Evolutionary conservation across 2,888 invertebrate genomes (phyloP).

Genomic region (Athrips mouffetella): DNA sequence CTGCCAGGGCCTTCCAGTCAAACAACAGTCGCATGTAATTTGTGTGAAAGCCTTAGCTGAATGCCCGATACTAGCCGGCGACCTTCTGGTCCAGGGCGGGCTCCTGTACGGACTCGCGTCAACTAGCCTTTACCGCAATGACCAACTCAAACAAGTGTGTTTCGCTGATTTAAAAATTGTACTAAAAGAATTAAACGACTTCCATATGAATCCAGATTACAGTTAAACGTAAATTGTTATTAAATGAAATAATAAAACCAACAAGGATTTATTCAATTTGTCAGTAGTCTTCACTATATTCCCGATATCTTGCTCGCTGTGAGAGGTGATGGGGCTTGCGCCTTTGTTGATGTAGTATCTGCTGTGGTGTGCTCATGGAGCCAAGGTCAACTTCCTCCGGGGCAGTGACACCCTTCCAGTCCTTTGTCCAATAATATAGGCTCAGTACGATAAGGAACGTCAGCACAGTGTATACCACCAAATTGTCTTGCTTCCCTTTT

Average conservation of each 20-base stretch:
- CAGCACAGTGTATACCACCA: constrained; percentile 38
- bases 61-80: constrained; percentile 59
- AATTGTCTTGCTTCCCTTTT: constrained; percentile 21
- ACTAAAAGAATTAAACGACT: not conserved
- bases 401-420: constrained; percentile 49
- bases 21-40: constrained; percentile 32
- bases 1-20: constrained; percentile 2
- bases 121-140: constrained; percentile 39
- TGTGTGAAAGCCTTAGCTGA: constrained; percentile 47
- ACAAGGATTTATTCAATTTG: not conserved
- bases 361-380: constrained; percentile 29
- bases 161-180: constrained; percentile 29
- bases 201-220: not conserved
- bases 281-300: not conserved
- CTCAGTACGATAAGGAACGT: constrained; percentile 39
- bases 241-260: no score
- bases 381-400: constrained; percentile 62
- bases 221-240: not conserved
- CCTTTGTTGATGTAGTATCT: constrained; percentile 28
- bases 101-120: constrained; percentile 52
- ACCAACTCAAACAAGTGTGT: constrained; percentile 37
- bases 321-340: constrained; percentile 9
- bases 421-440: constrained; percentile 40
- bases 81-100: constrained; percentile 52
- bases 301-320: not conserved